phyloP scores from a whole-genome alignment of 64 coral and sea anemone species.

The Dendronephthya gigantea region DNA sequence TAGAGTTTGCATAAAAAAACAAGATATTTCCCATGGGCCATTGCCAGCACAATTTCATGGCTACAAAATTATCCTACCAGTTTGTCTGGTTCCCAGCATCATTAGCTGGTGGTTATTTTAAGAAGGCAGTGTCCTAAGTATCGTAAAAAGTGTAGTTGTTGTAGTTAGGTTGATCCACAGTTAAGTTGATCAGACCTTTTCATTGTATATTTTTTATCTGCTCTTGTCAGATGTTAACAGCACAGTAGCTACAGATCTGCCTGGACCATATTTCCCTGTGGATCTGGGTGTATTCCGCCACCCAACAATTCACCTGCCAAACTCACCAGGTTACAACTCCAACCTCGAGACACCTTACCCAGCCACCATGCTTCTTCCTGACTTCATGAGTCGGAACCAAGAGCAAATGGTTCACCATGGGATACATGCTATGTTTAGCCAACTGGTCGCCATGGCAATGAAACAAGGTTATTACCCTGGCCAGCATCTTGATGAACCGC shows the following conservation, averaged over 20 bases:
- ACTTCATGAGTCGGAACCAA: slow-evolving; percentile 41
- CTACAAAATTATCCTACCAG: too few relatives aligned
- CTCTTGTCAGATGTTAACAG: slow-evolving; percentile 49
- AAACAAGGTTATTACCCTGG: slow-evolving; percentile 40
- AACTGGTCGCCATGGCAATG: slow-evolving; percentile 54
- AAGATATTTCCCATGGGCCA: too few relatives aligned
- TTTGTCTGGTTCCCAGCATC: too few relatives aligned
- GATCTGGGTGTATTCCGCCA: slow-evolving; percentile 60
- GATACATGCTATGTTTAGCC: slow-evolving; percentile 73
- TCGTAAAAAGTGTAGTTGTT: too few relatives aligned
- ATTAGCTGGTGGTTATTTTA: too few relatives aligned
- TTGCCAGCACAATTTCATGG: too few relatives aligned
- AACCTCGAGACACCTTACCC: slow-evolving; percentile 36
- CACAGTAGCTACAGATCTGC: slow-evolving; percentile 28
- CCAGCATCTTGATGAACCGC: slow-evolving; percentile 53
- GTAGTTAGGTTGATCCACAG: too few relatives aligned
- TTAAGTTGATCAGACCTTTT: too few relatives aligned
- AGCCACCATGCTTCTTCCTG: slow-evolving; percentile 55
- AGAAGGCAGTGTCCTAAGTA: too few relatives aligned
- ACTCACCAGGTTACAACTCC: slow-evolving; percentile 69
- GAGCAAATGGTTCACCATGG: slow-evolving; percentile 61
- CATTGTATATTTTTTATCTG: too few relatives aligned
- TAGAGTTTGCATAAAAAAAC: too few relatives aligned
- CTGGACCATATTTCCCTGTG: slow-evolving; percentile 67
- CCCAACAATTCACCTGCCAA: slow-evolving; percentile 80